A percentile compares a stretch with the other conserved stretches of the same genome.
Evolutionary conservation across 1,140 invertebrate genomes (phyloP).

Genomic region (Drosophila virilis): DNA sequence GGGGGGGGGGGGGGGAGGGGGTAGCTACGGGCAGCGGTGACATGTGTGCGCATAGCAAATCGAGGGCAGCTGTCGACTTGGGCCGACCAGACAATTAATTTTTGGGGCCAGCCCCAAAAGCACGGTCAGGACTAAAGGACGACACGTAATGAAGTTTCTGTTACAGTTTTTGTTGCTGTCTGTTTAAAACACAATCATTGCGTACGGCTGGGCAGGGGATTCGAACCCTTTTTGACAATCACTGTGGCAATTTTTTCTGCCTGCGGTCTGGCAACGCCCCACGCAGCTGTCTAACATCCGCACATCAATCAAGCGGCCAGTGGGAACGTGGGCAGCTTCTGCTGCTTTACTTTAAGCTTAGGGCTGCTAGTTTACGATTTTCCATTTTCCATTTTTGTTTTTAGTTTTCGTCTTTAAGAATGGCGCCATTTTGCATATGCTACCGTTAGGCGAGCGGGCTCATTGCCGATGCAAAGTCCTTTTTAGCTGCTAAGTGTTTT

Average conservation of each 20-base stretch:
- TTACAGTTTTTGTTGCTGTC: conserved; percentile 31
- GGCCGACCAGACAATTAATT: conserved; percentile 74
- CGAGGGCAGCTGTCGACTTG: conserved; percentile 70
- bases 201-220: conserved; percentile 19
- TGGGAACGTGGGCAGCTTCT: conserved; percentile 27
- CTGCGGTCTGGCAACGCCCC: conserved; percentile 55
- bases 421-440: conserved; percentile 45
- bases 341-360: conserved; percentile 38
- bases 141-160: conserved; percentile 63
- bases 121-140: conserved; percentile 26
- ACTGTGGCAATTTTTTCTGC: conserved; percentile 50
- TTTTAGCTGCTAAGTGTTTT: conserved; percentile 81
- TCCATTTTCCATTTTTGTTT: conserved; percentile 43
- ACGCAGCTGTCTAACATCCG: conserved; percentile 46
- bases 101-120: conserved; percentile 55
- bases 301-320: conserved; percentile 70
- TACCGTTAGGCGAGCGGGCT: conserved; percentile 31
- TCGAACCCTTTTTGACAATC: conserved; percentile 72
- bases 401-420: conserved; percentile 31
- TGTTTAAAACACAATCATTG: conserved; percentile 66
- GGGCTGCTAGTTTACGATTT: conserved; percentile 22
- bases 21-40: conserved; percentile 36
- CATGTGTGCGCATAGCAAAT: conserved; percentile 71
- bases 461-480: conserved; percentile 78
- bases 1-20: not conserved